Base-by-base conservation (phyloP, 2,888 invertebrate genomes). In the Diogma glabrata region DNA sequence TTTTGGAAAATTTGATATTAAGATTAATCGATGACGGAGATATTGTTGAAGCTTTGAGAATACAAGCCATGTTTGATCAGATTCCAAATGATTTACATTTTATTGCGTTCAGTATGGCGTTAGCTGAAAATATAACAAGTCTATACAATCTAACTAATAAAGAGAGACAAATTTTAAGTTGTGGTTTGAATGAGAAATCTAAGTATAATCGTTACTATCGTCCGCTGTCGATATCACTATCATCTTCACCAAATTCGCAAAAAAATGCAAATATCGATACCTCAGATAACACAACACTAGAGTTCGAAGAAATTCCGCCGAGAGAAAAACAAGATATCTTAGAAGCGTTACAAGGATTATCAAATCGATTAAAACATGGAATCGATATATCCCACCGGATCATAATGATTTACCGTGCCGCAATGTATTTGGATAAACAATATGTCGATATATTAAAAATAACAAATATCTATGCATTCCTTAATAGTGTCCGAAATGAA, bases 91-190 rank as follows among this genome's bases (percentile, higher is more conserved):
- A 80, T 60, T 60, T 81, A 52, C 74, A 77, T 56, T 73, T 78
- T 51, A 62, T 82, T 53, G 75, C 78, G 54, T 69, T 79, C 50
- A 79, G 78, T 54, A 72, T 76, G 66, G 73, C 74, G 20, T 63
- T 82, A 56, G 80, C 78, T 6, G 81, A 82, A 62, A 76, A 76
- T 17, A 67, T 77, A 55, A 67, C 75, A 5, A 69, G 69, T 50
- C 75, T 78, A 2, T 69, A 71, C 55, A 72, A 78, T 54, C 64
- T 87, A 57, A 79, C 78, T 2, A 71, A 74, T 46, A 79, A 84
- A 60, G 76, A 86, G 61, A 74, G 80, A 49, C 67, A 77, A 51
- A 68, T 84, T 43, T 58, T 79, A 8, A 63, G 63, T 19, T 70
- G 69, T 49, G 65, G 69, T 6, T 65, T 68, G 55, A 65, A 65